Evolutionary conservation across 2,797 vertebrate genomes (phyloP).

Genomic region (Emydoidea blandingii): DNA sequence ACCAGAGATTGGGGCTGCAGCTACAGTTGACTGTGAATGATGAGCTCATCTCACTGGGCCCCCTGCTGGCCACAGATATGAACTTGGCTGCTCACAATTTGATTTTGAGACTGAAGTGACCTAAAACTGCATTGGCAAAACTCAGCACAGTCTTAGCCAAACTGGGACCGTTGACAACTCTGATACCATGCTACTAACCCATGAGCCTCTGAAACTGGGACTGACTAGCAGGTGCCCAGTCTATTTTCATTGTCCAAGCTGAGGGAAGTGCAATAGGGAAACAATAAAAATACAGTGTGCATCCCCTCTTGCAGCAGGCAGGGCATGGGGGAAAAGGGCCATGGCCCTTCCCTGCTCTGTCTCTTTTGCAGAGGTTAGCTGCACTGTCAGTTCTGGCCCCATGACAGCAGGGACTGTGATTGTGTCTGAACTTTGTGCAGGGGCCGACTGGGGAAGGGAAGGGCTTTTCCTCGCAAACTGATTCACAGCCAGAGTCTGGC

Average conservation of each 20-base stretch:
- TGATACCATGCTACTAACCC: not conserved
- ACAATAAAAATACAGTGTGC: not conserved
- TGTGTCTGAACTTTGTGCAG: not conserved
- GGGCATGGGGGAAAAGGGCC: fast-evolving
- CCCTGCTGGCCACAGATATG: not conserved
- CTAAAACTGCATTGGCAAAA: not conserved
- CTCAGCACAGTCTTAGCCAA: not conserved
- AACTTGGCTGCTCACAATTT: not conserved
- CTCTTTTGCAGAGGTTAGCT: not conserved
- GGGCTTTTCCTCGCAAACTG: not conserved
- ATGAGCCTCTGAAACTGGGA: not conserved
- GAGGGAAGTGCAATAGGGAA: slow-evolving; percentile 9
- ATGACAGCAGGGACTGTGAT: not conserved
- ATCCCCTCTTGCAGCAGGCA: not conserved
- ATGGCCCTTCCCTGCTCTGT: not conserved
- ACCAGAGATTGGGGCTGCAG: not conserved
- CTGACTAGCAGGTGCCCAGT: not conserved
- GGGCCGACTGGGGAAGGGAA: not conserved
- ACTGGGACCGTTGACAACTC: not conserved
- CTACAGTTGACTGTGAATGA: not conserved
- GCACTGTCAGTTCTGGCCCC: not conserved
- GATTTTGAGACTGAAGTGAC: not conserved
- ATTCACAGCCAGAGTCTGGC: not conserved
- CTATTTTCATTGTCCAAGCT: not conserved
- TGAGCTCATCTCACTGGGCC: not conserved